Base-by-base conservation (phyloP, 2,888 invertebrate genomes). In the Buathra laborator region DNA sequence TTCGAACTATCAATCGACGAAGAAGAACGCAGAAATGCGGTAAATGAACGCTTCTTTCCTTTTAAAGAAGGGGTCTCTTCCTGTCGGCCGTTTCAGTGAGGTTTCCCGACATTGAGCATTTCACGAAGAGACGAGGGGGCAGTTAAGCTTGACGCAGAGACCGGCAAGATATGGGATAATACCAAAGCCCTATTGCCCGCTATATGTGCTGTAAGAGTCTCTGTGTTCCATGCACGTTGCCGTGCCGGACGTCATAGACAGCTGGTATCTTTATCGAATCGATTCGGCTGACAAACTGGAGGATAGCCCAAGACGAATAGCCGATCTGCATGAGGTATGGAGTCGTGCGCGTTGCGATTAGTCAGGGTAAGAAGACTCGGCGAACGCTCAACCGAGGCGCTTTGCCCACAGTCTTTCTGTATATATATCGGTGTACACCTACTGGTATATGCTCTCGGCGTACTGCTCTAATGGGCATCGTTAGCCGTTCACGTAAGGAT, bases 261-360 rank as follows among this genome's bases (percentile, higher is more conserved):
- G 89, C 90, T 92, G 90, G 90, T 91, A 92, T 92, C 92, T 92
- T 91, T 92, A 92, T 92, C 91, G 91, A 89, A 92, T 92, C 92
- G 91, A 91, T 92, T 92, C 89, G 92, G 88, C 92, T 93, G 93
- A 93, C 93, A 93, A 92, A 92, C 92, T 92, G 90, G 92, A 90
- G 91, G 90, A 90, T 92, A 89, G 90, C 89, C 89, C 88, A 91
- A 93, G 93, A 92, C 92, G 92, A 92, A 92, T 93, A 91, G 92
- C 89, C 90, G 91, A 91, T 92, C 92, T 92, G 92, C 92, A 91
- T 92, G 92, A 92, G 90, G 86, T 91, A 92, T 92, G 90, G 92
- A 92, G 90, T 91, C 90, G 90, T 91, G 91, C 88, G 89, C 90
- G 89, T 90, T 90, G 89, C 92, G 93, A 93, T 93, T 92, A 93